Evolutionary conservation across 53 echinoderm and acorn worm genomes (phyloP), one percentile per base, ranked within the genome.

Genomic region (Glandiceps talaboti): DNA sequence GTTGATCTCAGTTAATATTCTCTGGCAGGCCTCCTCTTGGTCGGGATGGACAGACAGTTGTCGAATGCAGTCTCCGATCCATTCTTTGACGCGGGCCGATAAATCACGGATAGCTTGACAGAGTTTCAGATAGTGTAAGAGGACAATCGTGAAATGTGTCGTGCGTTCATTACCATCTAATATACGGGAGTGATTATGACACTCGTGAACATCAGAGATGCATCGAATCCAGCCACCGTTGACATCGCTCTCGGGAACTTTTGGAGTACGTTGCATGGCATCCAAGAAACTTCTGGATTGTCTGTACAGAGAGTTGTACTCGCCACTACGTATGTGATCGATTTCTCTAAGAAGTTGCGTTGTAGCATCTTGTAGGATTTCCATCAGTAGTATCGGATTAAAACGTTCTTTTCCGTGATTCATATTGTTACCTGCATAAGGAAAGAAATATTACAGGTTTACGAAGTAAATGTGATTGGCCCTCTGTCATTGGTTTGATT

Each of bases 251-350:
- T 45, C 64, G 64, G 64, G 64, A 20, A 45, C 97, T 31, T 75
- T 83, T 0, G 97, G 89, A 27, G 92, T 87, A 27, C 97, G 74
- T 73, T 86, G 86, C 73, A 96, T 75, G 12, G 85, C 92, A 31
- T 93, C 97, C 74, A 96, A 86, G 32, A 96, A 93, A 79, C 97
- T 96, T 20, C 97, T 80, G 0, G 88, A 90, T 82, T 96, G 92
- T 74, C 90, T 88, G 85, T 84, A 96, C 1, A 96, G 88, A 30
- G 83, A 83, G 30, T 77, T 79, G 81, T 91, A 96, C 14, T 90
- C 83, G 1, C 92, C 92, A 33, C 87, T 85, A n/a, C 89, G 74
- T 28, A 96, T 74, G 27, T 74, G 83, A 1, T 86, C 87, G 1
- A 96, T 77, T 78, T 91, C 89, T 0, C 86, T 82, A 1, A 79